Evolutionary conservation across 2,113 vertebrate species (phyloP), one percentile per base, ranked within the genome.

Genomic region (Petrocephalus zakoni): DNA sequence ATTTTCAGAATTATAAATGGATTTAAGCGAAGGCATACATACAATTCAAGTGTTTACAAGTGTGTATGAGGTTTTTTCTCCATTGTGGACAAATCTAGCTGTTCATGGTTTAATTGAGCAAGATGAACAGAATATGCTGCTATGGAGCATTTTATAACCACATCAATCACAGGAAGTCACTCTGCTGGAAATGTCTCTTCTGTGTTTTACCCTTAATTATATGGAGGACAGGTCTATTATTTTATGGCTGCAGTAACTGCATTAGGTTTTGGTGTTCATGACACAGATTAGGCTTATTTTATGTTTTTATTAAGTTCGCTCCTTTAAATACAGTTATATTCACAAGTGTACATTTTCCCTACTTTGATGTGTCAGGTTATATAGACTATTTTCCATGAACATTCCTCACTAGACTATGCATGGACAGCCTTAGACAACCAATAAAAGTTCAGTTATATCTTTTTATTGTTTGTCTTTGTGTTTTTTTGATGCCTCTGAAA

Each of bases 351-450:
- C 89, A 92, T 88, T 49, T 49, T 84, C 81, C n/a, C 81, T 84
- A 25, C n/a, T 84, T 22, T 52, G 56, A n/a, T 37, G 88, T 81
- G 5, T 64, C 64, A 75, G 42, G 52, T 53, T 86, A 64, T 68
- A 81, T 87, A 56, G 47, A 87, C 61, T 90, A 86, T 53, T 84
- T 34, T 87, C 51, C 2, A 47, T 85, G 55, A 81, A 83, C 52
- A 15, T 55, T 90, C 22, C 87, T 90, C 91, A 90, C 90, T 89
- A 90, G 91, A 91, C 92, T 92, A 94, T 94, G 92, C 94, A 94
- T 95, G 94, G 95, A 94, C 94, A 94, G 94, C 93, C 94, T 92
- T 95, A 94, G 91, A 94, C 94, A 93, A 95, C 95, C 93, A 96
- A 95, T 96, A 95, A 95, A 96, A 92, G 93, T 95, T 94, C 84